Percentiles rank a stretch among this genome's conserved stretches.
phyloP scores from a whole-genome alignment of 2,888 invertebrate genomes.

The Chymomyza caudatula region DNA sequence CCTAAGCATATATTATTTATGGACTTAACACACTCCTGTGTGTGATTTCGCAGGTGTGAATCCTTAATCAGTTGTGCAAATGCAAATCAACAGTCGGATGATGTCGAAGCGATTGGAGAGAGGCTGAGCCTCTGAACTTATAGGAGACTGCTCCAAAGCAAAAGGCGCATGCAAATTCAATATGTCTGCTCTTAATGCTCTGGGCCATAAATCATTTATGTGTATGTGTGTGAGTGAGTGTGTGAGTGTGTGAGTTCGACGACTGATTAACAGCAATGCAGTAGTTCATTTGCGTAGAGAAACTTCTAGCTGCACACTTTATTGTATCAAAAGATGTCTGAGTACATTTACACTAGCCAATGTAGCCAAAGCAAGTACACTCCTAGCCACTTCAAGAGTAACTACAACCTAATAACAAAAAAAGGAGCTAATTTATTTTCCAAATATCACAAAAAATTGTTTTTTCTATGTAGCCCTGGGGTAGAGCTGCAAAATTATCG shows the following conservation, averaged over 20 bases:
- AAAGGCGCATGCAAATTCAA: no score
- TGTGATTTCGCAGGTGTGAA: slow-evolving; percentile 27
- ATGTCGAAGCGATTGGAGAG: background rate
- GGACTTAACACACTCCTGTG: background rate
- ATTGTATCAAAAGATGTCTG: no score
- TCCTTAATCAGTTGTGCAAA: slow-evolving; percentile 38
- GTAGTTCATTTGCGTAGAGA: background rate
- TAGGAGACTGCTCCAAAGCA: background rate
- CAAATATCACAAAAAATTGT: no score
- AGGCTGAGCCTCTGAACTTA: background rate
- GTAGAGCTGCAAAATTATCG: no score
- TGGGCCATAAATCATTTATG: background rate
- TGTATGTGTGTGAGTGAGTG: background rate
- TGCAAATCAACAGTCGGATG: slow-evolving; percentile 40
- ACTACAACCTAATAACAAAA: no score
- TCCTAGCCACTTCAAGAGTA: background rate
- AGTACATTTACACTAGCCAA: background rate
- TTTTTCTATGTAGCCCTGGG: no score
- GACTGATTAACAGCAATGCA: background rate
- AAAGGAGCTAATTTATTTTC: no score
- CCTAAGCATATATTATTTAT: slow-evolving; percentile 21
- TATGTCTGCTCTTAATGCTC: background rate
- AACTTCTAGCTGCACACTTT: no score
- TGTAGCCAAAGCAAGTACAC: background rate
- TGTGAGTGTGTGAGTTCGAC: background rate